phyloP scores from a whole-genome alignment of 2,888 invertebrate species.

The Melipona beecheii region DNA sequence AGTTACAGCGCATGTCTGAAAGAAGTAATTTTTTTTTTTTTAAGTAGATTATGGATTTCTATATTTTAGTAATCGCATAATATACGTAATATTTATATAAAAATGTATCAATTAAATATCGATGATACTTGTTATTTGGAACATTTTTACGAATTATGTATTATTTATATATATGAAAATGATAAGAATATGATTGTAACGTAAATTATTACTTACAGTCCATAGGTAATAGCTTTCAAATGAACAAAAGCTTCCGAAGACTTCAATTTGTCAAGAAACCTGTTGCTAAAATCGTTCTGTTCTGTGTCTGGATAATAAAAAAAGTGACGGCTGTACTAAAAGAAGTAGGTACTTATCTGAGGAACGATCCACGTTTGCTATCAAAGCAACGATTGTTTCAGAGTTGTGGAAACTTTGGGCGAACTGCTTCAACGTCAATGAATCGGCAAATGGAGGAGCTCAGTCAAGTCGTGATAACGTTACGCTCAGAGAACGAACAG shows the following conservation, averaged over 20 bases:
- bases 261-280: not conserved
- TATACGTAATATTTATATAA: no score
- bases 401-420: conserved; percentile 57
- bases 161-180: not conserved
- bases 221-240: not conserved
- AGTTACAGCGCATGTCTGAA: conserved; percentile 14
- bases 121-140: no score
- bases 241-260: not conserved
- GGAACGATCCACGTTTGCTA: no score
- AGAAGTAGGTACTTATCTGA: conserved; percentile 56
- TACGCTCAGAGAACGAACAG: conserved; percentile 69
- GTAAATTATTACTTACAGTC: conserved; percentile 35
- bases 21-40: conserved; percentile 57
- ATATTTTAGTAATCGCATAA: no score
- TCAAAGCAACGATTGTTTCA: conserved; percentile 51
- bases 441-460: conserved; percentile 49
- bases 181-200: not conserved
- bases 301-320: conserved; percentile 71
- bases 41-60: not conserved
- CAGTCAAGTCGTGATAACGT: conserved; percentile 43
- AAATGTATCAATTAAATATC: no score
- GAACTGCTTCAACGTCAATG: conserved; percentile 15
- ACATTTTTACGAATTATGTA: not conserved
- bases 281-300: conserved; percentile 13
- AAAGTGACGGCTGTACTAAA: conserved; percentile 66